phyloP scores from a whole-genome alignment of 1,140 invertebrate genomes.

The Centruroides sculpturatus region DNA sequence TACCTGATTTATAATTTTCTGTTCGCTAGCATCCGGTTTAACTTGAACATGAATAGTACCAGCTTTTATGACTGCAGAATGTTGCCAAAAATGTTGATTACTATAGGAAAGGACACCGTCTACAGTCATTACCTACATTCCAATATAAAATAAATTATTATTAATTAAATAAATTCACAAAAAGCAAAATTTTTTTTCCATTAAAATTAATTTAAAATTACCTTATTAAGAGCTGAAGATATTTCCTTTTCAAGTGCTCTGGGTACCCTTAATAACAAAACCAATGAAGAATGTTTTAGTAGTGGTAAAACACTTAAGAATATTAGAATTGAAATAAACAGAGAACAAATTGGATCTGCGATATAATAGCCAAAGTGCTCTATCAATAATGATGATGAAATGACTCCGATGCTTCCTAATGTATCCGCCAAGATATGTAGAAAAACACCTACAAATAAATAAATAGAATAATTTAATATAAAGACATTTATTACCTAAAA shows the following conservation, averaged over 20 bases:
- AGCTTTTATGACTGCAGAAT: conserved; percentile 28
- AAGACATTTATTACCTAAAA: no score
- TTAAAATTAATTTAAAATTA: no score
- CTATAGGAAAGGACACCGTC: conserved; percentile 33
- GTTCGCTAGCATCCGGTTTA: conserved; percentile 29
- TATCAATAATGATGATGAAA: conserved; percentile 45
- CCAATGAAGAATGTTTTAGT: conserved; percentile 35
- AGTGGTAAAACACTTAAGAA: conserved; percentile 40
- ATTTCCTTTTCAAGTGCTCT: conserved; percentile 22
- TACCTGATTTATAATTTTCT: conserved; percentile 14
- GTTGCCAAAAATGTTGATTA: conserved; percentile 33
- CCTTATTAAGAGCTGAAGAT: conserved; percentile 24
- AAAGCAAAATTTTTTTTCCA: no score
- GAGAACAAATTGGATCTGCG: conserved; percentile 47
- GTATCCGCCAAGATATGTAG: conserved; percentile 47
- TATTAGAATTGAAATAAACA: conserved; percentile 44
- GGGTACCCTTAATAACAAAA: conserved; percentile 32
- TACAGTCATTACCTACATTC: conserved; percentile 27
- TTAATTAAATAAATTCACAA: neutral
- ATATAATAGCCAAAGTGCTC: conserved; percentile 43
- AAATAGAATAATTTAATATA: no score
- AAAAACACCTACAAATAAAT: conserved; percentile 39
- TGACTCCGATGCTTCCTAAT: conserved; percentile 45
- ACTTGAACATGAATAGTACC: conserved; percentile 33
- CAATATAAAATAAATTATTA: conserved; percentile 5